Base-by-base conservation (phyloP, 2,113 vertebrate species). In the Zosterops lateralis region DNA sequence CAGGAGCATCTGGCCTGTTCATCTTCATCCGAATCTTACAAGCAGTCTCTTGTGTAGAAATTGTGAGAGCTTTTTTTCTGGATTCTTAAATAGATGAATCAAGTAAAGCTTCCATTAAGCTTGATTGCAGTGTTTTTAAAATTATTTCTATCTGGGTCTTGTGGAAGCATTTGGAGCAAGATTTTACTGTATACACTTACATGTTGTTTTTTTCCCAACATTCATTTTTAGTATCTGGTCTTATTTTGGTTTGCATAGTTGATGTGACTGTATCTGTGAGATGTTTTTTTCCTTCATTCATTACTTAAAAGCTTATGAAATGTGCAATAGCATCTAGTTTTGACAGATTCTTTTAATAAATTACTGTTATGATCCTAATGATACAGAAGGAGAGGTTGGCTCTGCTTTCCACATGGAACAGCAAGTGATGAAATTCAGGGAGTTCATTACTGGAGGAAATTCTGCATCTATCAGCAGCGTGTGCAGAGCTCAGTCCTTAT, bases 221-320 rank as follows among this genome's bases (percentile, higher is more conserved):
- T 61, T 76, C 15, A 38, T 57, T 87, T 92, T 90, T 76, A 95
- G 81, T 89, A 83, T 90, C 62, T 57, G 36, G 18, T 87, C 66
- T 88, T 83, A 80, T 32, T 72, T 95, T 96, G 58, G 62, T 85
- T 87, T 85, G 45, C 12, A 2, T 83, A 83, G 71, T 79, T 85
- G 70, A 82, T 89, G 44, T 64, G 65, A 64, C 60, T 92, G 50
- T 80, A 29, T 86, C 50, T 73, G 44, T 1, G 10, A 81, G 47
- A 34, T 85, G 20, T 1, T 61, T 76, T 80, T 95, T 91, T 57
- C 28, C 14, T 95, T 82, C 66, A 28, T 92, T 92, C 44, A 68
- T 92, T 91, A 54, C 81, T 91, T 91, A 73, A 84, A 91, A 84
- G 50, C 67, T 90, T 80, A 58, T 47, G 75, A 76, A 94, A 79